A percentile compares a stretch with the other conserved stretches of the same genome.
These are phyloP conservation scores for Bos javanicus DNA, from an alignment of 2,113 vertebrate genomes.

Conservation along the genomic window DNA sequence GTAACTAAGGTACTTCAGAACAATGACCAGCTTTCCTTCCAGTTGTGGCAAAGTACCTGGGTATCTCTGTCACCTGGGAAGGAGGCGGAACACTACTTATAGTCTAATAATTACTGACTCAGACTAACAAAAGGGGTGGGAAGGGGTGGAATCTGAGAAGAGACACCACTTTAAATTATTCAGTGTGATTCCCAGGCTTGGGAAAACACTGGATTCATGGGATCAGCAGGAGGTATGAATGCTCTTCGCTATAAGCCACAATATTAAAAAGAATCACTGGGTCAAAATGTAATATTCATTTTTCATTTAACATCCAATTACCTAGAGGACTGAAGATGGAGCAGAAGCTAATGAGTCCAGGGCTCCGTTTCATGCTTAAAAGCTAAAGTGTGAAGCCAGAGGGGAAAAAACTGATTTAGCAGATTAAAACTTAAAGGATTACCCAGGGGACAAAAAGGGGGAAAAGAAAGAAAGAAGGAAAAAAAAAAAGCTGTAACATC, in stretches of 20 bases:
- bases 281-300: constrained; percentile 9
- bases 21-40: not conserved
- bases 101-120: not conserved
- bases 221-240: not conserved
- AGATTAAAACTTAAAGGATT: constrained; percentile 31
- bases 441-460: not conserved
- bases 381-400: not conserved
- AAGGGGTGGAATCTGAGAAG: constrained; percentile 1
- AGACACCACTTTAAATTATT: constrained; percentile 48
- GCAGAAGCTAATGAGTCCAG: not conserved
- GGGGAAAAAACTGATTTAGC: not conserved
- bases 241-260: not conserved
- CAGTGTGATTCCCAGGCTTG: not conserved
- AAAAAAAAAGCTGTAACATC: not conserved
- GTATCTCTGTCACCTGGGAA: not conserved
- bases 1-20: not conserved
- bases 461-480: not conserved
- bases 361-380: not conserved
- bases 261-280: not conserved
- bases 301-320: not conserved
- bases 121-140: not conserved
- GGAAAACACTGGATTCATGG: not conserved
- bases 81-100: not conserved
- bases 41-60: not conserved
- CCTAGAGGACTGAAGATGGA: not conserved